phyloP scores from a whole-genome alignment of 2,113 vertebrate species.

The Gorsachius goisagi region DNA sequence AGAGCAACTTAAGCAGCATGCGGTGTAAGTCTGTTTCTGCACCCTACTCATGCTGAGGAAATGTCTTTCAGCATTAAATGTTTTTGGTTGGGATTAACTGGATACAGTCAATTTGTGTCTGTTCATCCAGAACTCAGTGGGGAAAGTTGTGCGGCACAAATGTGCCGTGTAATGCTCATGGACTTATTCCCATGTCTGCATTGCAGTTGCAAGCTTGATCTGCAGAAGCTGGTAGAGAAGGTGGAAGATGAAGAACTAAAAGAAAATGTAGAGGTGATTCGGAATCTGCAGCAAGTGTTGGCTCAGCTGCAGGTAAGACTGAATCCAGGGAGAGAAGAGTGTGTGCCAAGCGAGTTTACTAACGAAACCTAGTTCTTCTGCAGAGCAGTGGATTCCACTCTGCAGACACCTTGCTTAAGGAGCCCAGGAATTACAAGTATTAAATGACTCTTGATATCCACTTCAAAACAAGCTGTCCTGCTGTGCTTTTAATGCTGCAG shows the following conservation, averaged over 20 bases:
- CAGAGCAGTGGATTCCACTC: not conserved
- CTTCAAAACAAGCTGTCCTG: not conserved
- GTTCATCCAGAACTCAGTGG: not conserved
- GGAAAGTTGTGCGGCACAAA: not conserved
- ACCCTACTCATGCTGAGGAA: not conserved
- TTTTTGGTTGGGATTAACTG: not conserved
- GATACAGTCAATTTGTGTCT: not conserved
- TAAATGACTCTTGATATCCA: not conserved
- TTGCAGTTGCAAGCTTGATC: slow-evolving; percentile 85
- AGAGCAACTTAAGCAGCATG: slow-evolving; percentile 85
- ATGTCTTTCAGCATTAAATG: not conserved
- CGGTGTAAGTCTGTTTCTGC: slow-evolving; percentile 78
- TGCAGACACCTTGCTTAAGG: not conserved
- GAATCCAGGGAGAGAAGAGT: not conserved
- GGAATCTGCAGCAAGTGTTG: slow-evolving; percentile 83
- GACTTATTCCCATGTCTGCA: not conserved
- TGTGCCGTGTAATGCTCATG: accelerated
- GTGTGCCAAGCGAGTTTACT: not conserved
- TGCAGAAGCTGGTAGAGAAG: slow-evolving; percentile 83
- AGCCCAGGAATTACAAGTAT: not conserved
- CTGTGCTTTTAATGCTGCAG: not conserved
- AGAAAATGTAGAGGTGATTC: slow-evolving; percentile 85
- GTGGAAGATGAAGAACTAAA: slow-evolving; percentile 89
- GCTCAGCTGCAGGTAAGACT: slow-evolving; percentile 83
- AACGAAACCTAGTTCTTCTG: not conserved